Evolutionary conservation across 1,140 invertebrate genomes (phyloP).

Genomic region (Cotesia chilonis): DNA sequence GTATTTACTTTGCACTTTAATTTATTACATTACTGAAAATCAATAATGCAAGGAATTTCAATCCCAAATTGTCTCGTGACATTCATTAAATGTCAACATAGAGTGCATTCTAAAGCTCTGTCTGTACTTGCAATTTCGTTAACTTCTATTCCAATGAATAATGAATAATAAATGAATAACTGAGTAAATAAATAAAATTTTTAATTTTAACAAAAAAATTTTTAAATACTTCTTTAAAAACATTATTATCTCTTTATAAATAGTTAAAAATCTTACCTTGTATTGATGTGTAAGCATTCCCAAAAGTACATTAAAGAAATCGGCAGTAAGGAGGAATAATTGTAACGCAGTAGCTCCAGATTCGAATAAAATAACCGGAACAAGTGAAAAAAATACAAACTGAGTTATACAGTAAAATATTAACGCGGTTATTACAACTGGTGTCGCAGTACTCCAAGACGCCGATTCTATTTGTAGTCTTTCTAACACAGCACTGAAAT

Average conservation of each 20-base stretch:
- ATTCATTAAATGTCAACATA: too few relatives aligned
- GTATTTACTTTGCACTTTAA: too few relatives aligned
- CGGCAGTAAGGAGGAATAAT: constrained; percentile 82
- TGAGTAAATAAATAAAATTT: too few relatives aligned
- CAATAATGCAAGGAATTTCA: too few relatives aligned
- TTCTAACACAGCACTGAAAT: constrained; percentile 62
- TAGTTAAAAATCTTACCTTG: constrained; percentile 69
- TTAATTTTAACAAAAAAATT: background rate
- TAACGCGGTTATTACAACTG: constrained; percentile 66
- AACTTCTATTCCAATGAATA: background rate
- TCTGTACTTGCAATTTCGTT: background rate
- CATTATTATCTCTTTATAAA: background rate
- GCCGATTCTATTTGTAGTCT: constrained; percentile 62
- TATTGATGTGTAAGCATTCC: constrained; percentile 85
- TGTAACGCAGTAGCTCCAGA: constrained; percentile 85
- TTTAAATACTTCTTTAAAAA: background rate
- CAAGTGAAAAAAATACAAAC: constrained; percentile 81
- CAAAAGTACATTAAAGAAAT: constrained; percentile 85
- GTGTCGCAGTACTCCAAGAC: constrained; percentile 67
- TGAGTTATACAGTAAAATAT: constrained; percentile 72
- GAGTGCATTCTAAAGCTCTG: too few relatives aligned
- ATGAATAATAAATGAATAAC: too few relatives aligned
- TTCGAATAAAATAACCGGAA: constrained; percentile 79
- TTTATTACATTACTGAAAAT: too few relatives aligned
- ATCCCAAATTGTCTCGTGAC: too few relatives aligned